Evolutionary conservation across 2,888 invertebrate species (phyloP).

Genomic region (Thymelicus sylvestris): DNA sequence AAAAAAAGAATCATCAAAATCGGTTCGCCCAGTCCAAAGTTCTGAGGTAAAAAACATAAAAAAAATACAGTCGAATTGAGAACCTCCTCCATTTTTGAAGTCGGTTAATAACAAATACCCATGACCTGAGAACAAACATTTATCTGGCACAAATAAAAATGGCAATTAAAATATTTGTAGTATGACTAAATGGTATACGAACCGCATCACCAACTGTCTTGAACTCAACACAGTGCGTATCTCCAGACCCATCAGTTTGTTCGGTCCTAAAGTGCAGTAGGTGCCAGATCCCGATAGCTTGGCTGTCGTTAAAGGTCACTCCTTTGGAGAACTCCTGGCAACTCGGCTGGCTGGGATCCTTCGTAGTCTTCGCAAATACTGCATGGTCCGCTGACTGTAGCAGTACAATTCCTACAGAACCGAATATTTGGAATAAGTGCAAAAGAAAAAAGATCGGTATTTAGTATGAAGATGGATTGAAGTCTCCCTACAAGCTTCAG

Average conservation of each 20-base stretch:
- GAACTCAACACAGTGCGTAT: constrained; percentile 66
- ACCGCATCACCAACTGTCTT: constrained; percentile 60
- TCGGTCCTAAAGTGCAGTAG: constrained; percentile 63
- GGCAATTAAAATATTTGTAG: no score
- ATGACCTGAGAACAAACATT: no score
- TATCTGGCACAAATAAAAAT: no score
- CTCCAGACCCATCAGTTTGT: constrained; percentile 58
- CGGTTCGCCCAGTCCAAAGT: no score
- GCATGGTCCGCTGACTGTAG: constrained; percentile 25
- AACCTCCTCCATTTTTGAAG: no score
- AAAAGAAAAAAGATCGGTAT: background rate
- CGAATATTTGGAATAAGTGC: background rate
- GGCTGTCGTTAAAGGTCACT: constrained; percentile 62
- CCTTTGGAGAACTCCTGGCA: constrained; percentile 69
- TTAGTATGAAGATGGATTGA: background rate
- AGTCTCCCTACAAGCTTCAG: no score
- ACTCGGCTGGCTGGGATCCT: constrained; percentile 49
- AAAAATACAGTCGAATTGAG: no score
- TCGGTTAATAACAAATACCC: no score
- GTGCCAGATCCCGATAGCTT: constrained; percentile 70
- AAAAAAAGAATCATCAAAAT: no score
- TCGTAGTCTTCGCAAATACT: constrained; percentile 49
- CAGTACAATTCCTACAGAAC: constrained; percentile 16
- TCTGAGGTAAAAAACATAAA: no score
- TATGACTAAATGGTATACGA: background rate